Conservation (phyloP, 2,797 vertebrate genomes). For the Epinephelus coioides region DNA sequence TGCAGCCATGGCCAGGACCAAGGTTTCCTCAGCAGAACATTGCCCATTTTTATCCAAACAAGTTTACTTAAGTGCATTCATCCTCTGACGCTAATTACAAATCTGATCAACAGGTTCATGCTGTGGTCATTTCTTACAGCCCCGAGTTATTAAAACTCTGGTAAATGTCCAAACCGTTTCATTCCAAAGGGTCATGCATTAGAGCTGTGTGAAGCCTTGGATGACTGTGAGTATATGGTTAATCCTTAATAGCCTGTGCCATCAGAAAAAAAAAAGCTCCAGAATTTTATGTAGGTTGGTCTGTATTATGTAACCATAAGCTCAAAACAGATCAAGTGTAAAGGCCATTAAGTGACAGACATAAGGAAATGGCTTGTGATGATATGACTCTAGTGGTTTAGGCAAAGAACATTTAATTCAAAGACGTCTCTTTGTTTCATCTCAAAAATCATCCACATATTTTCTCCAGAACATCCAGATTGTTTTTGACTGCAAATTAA, state of each 20-base stretch:
- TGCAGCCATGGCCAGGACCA: too few relatives aligned
- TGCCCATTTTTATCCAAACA: not conserved
- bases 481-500: not conserved
- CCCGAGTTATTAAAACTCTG: not conserved
- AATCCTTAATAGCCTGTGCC: constrained; percentile 51
- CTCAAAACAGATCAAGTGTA: constrained; percentile 28
- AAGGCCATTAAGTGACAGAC: constrained; percentile 14
- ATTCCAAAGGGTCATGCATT: not conserved
- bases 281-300: constrained; percentile 31
- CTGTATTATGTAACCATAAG: constrained; percentile 45
- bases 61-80: not conserved
- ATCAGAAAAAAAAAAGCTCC: constrained; percentile 36
- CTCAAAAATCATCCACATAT: not conserved
- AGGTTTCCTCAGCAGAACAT: too few relatives aligned
- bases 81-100: not conserved
- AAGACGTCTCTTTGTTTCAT: not conserved
- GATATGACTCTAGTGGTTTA: not conserved
- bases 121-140: not conserved
- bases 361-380: constrained; percentile 1
- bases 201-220: constrained; percentile 18
- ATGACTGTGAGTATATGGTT: constrained; percentile 32
- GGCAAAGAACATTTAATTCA: not conserved
- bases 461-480: not conserved
- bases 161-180: not conserved
- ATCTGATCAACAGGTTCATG: constrained; percentile 1